A percentile compares a stretch with the other conserved stretches of the same genome.
Conservation (phyloP, 2,797 vertebrate genomes). For the Pteropus rufus region DNA sequence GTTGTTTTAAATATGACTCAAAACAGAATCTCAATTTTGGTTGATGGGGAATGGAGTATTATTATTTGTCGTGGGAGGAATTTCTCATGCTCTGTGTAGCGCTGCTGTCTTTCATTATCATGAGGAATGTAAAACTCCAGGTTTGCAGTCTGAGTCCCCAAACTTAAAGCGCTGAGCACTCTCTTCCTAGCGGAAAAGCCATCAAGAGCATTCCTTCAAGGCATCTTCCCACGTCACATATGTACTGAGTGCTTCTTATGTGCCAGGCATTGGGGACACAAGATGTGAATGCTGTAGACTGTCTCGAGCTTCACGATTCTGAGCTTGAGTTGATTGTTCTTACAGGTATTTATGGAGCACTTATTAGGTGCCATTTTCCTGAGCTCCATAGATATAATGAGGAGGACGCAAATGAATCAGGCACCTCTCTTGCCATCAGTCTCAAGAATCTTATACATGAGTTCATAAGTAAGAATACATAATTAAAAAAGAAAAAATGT, state of each 20-base stretch:
- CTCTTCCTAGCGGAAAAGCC: neutral
- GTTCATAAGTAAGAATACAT: neutral
- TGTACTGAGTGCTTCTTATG: neutral
- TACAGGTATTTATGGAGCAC: neutral
- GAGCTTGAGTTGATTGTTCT: neutral
- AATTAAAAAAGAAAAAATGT: neutral
- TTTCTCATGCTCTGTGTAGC: neutral
- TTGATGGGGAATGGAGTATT: neutral
- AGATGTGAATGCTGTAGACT: neutral
- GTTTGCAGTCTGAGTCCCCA: neutral
- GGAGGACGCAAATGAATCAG: neutral
- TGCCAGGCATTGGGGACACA: neutral
- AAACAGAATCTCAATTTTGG: neutral
- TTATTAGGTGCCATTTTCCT: neutral
- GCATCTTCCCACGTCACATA: neutral
- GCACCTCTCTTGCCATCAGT: neutral
- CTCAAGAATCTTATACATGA: neutral
- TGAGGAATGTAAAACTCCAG: neutral
- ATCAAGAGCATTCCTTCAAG: neutral
- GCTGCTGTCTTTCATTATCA: neutral
- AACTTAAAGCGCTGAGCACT: neutral
- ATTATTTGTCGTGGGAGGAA: neutral
- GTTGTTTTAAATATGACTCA: constrained; percentile 29
- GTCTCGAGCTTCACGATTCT: neutral
- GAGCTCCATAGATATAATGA: neutral